Conservation (phyloP, 2,888 invertebrate species). For the Bhutanitis thaidina region DNA sequence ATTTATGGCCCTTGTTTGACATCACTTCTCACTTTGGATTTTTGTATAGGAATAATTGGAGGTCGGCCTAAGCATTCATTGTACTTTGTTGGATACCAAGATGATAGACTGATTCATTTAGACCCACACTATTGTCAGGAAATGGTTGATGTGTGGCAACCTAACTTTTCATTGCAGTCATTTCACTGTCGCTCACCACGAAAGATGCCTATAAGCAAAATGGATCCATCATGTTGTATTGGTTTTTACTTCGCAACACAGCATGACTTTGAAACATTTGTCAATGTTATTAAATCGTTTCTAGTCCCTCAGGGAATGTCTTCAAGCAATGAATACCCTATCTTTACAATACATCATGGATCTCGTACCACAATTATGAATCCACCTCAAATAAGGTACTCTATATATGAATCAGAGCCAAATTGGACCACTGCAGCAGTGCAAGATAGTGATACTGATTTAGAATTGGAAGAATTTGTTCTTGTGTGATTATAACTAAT, state of each 20-base stretch:
- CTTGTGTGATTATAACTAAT: constrained; percentile 70
- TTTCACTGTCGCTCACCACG: constrained; percentile 93
- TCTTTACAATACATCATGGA: constrained; percentile 90
- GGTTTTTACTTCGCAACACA: constrained; percentile 91
- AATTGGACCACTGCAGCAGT: constrained; percentile 68
- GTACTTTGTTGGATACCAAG: constrained; percentile 96
- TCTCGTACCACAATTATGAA: constrained; percentile 81
- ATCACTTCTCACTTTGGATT: constrained; percentile 87
- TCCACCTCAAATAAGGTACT: constrained; percentile 76
- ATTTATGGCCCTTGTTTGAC: constrained; percentile 92
- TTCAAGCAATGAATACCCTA: constrained; percentile 85
- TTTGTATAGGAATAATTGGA: constrained; percentile 95
- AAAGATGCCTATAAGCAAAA: constrained; percentile 90
- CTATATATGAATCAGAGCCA: constrained; percentile 76
- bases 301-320: constrained; percentile 65
- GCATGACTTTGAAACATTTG: constrained; percentile 87
- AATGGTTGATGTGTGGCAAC: constrained; percentile 90
- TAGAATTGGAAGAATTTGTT: constrained; percentile 87
- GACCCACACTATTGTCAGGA: constrained; percentile 98
- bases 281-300: constrained; percentile 83
- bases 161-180: constrained; percentile 87
- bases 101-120: constrained; percentile 93
- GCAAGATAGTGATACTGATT: constrained; percentile 81
- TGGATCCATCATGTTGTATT: constrained; percentile 96
- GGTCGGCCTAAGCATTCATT: constrained; percentile 95